phyloP scores from a whole-genome alignment of 2,113 vertebrate species.

The Dendropsophus ebraccatus region DNA sequence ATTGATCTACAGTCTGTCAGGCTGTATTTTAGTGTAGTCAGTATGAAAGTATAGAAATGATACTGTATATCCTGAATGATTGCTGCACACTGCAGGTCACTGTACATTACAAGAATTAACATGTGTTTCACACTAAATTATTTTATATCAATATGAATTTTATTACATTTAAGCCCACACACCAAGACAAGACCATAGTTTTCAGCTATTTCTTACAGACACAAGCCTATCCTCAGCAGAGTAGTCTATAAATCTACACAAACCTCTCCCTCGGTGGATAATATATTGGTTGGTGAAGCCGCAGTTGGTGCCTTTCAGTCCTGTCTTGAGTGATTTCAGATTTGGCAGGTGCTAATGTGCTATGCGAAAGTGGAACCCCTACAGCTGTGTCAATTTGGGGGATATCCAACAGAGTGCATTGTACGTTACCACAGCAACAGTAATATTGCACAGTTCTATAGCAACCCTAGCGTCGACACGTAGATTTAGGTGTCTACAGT shows the following conservation, averaged over 20 bases:
- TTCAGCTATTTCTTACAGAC: neutral
- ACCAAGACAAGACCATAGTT: neutral
- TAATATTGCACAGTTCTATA: constrained; percentile 44
- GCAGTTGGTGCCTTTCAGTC: constrained; percentile 53
- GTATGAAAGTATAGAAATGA: too few species aligned
- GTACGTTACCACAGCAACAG: constrained; percentile 51
- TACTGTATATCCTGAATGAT: neutral
- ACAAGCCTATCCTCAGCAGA: neutral
- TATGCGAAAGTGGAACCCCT: constrained; percentile 55
- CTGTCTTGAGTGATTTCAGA: constrained; percentile 52
- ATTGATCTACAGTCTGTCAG: too few species aligned
- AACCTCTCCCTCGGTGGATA: constrained; percentile 21
- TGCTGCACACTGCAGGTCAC: neutral
- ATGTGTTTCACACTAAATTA: neutral
- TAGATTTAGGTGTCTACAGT: constrained; percentile 40
- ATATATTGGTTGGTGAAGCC: constrained; percentile 48
- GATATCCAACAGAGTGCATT: constrained; percentile 54
- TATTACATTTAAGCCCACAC: neutral
- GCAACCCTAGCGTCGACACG: constrained; percentile 5
- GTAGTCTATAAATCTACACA: constrained; percentile 27
- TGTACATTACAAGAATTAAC: neutral
- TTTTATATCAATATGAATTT: neutral
- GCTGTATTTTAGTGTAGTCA: too few species aligned
- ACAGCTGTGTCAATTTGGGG: constrained; percentile 58
- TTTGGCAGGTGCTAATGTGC: constrained; percentile 60